These are phyloP conservation scores for Liolophura sinensis DNA, from an alignment of 1,140 invertebrate genomes.

Conservation along the genomic window DNA sequence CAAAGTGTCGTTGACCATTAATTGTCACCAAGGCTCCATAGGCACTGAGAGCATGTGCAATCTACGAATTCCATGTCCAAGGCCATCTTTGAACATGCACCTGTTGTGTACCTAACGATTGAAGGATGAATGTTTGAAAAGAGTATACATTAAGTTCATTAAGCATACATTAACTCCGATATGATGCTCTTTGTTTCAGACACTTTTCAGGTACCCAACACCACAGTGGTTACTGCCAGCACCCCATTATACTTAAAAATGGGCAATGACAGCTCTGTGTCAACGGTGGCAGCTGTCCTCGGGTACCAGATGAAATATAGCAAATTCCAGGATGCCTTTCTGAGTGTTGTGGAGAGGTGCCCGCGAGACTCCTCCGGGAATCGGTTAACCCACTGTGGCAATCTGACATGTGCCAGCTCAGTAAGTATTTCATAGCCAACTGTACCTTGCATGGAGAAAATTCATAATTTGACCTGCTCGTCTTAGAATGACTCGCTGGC, in stretches of 20 bases:
- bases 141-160: background rate
- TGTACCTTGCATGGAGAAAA: no score
- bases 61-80: no score
- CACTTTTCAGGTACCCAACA: background rate
- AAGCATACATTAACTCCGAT: background rate
- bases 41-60: no score
- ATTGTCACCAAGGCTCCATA: no score
- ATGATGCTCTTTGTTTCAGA: background rate
- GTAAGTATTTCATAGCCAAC: no score
- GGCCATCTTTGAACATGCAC: constrained; percentile 30
- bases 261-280: background rate
- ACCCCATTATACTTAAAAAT: constrained; percentile 1
- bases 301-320: constrained; percentile 30
- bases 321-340: constrained; percentile 17
- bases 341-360: constrained; percentile 8
- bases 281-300: constrained; percentile 23
- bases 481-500: no score
- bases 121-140: background rate
- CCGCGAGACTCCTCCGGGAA: background rate
- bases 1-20: no score
- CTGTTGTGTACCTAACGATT: constrained; percentile 10
- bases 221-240: background rate
- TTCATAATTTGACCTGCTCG: no score
- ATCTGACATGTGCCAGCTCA: no score
- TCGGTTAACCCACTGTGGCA: no score